These are phyloP conservation scores for Gasteruption jaculator DNA, from an alignment of 2,888 invertebrate species.

Conservation along the genomic window DNA sequence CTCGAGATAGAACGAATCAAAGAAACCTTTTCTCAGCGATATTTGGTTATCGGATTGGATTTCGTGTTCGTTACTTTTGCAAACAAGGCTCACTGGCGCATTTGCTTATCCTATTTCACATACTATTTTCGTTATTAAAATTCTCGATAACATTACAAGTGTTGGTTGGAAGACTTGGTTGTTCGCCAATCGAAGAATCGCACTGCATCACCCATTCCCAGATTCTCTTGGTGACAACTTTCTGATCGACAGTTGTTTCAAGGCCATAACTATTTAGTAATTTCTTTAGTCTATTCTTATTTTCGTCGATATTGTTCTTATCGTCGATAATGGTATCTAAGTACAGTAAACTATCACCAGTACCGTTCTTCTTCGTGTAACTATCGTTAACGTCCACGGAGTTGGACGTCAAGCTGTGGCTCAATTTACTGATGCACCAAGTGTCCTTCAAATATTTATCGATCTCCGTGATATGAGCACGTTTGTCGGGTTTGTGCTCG, in stretches of 20 bases:
- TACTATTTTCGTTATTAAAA: background rate
- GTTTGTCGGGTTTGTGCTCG: conserved; percentile 64
- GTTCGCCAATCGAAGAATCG: conserved; percentile 47
- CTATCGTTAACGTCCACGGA: conserved; percentile 49
- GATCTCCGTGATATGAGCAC: conserved; percentile 60
- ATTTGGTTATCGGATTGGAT: too few relatives aligned
- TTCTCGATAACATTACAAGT: conserved; percentile 25
- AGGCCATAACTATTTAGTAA: conserved; percentile 60
- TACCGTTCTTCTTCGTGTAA: conserved; percentile 34
- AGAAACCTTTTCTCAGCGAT: too few relatives aligned
- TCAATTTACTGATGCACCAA: conserved; percentile 57
- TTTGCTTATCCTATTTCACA: too few relatives aligned
- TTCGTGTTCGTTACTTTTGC: too few relatives aligned
- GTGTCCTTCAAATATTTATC: conserved; percentile 60
- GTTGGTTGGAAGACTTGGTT: conserved; percentile 39
- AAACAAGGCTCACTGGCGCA: too few relatives aligned
- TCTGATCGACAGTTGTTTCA: conserved; percentile 62
- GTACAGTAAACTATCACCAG: conserved; percentile 57
- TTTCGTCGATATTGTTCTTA: conserved; percentile 55
- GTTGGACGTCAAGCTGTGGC: conserved; percentile 53
- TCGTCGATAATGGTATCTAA: conserved; percentile 52
- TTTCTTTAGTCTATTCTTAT: conserved; percentile 55
- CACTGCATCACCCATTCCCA: conserved; percentile 66
- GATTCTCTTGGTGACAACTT: conserved; percentile 59
- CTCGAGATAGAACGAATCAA: too few relatives aligned